Evolutionary conservation across 2,797 vertebrate species (phyloP).

Genomic region (Dallia pectoralis): DNA sequence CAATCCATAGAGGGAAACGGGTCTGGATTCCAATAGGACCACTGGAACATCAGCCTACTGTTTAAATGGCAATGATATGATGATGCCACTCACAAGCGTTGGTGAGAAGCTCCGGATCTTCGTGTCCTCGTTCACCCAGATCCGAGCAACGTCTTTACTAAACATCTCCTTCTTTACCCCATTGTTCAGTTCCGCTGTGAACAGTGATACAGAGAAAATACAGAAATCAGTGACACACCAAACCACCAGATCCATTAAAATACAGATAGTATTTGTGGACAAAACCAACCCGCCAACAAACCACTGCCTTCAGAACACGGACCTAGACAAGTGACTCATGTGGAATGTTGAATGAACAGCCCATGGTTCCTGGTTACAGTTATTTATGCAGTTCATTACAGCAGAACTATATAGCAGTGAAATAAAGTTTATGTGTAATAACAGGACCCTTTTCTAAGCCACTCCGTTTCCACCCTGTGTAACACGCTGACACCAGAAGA

Average conservation of each 20-base stretch:
- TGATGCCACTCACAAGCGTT: conserved; percentile 78
- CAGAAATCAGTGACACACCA: background rate
- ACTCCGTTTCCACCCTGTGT: background rate
- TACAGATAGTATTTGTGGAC: no score
- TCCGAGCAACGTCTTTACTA: conserved; percentile 87
- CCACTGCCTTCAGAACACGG: background rate
- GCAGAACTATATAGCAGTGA: no score
- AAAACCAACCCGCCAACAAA: no score
- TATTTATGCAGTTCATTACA: no score
- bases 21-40: background rate
- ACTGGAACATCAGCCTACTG: no score
- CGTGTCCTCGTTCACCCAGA: conserved; percentile 91
- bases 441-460: background rate
- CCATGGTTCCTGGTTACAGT: background rate
- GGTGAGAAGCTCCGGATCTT: conserved; percentile 92
- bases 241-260: background rate
- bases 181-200: conserved; percentile 89
- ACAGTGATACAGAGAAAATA: conserved; percentile 20
- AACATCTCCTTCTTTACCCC: conserved; percentile 92
- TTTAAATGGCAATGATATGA: background rate
- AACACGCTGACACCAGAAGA: background rate
- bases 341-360: background rate
- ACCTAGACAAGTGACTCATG: background rate
- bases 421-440: background rate
- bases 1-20: background rate